Evolutionary conservation across 2,113 vertebrate genomes (phyloP), one percentile per base, ranked within the genome.

Genomic region (Cynocephalus volans): DNA sequence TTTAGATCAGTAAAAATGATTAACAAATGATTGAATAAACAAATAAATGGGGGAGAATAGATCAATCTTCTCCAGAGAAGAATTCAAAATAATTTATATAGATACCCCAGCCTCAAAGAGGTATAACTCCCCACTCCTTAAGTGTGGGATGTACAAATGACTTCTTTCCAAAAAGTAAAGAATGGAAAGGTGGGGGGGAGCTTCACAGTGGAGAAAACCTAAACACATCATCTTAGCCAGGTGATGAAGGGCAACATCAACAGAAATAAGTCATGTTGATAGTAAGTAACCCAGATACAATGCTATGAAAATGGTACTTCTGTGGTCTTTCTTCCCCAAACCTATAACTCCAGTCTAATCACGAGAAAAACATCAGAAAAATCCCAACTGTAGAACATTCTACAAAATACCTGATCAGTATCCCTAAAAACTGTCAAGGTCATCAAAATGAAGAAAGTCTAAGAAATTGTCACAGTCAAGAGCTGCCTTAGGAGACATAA

Each of bases 21-120:
- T 75, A 84, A 94, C 76, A 88, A 86, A 88, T 50, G 21, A 87
- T 4, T 69, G n/a, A 76, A 76, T 65, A 45, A 67, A 60, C 52
- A 83, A 72, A 62, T 28, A 86, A 36, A 41, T 17, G n/a, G 19
- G 23, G 50, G 41, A 80, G 48, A 76, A 50, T 1, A 84, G 45
- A 88, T 48, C 54, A 83, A 89, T 50, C 23, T 26, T 50, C 23
- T 26, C 33, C 77, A 31, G 36, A 90, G 69, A 76, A 77, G 50
- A 90, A 67, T 62, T 56, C 54, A 36, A 95, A 95, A 83, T 84
- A 56, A 85, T 67, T 90, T 90, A 84, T 50, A 67, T 5, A 84
- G 60, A 33, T 41, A 77, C 8, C 31, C 50, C 6, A 24, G 28
- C 26, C 67, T 36, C 69, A 82, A 18, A 31, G 36, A 82, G 33